Base-by-base conservation (phyloP, 92 coral and sea anemone species). In the Palythoa grandiflora region DNA sequence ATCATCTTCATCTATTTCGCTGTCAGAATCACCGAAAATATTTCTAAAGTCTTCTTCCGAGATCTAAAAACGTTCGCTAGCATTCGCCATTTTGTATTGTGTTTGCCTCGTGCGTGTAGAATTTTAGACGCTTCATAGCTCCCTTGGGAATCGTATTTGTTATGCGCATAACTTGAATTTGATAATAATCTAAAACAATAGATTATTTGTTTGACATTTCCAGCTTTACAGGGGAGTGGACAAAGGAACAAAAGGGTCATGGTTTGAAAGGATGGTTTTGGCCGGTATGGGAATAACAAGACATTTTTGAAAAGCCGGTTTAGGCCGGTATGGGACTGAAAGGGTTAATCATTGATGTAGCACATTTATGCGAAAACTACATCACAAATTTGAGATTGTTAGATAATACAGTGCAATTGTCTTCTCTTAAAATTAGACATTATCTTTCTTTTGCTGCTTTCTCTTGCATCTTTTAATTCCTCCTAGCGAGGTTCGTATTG, bases 101-200 rank as follows among this genome's bases (percentile, higher is more conserved):
- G 72, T 66, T 66, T 66, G 72, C 72, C 72, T 66, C 72, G 72
- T 66, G 38, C 37, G 37, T 66, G 72, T 21, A 66, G 72, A 66
- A 66, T 66, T 66, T n/a, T 66, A 66, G 72, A 66, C 11, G 37
- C 72, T 66, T 66, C 72, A 3, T 66, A 66, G 72, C 72, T 66
- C 72, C 72, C 72, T 66, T 66, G 37, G 72, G 72, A 66, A 66
- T 66, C 72, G 37, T n/a, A 66, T 66, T 66, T 66, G 38, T 66
- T 66, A 66, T 51, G 11, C 55, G 11, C 8, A 6, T 51, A 51
- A 51, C 0, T 6, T 51, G 55, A 51, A 51, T 51, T 51, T 11
- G 6, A 51, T 51, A 51, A 51, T 51, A 51, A 51, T 51, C 55
- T 6, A 6, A 51, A 51, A 6, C 55, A 6, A 51, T 51, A 51